Evolutionary conservation across 1,140 invertebrate genomes (phyloP).

Genomic region (Drosophila takahashii): DNA sequence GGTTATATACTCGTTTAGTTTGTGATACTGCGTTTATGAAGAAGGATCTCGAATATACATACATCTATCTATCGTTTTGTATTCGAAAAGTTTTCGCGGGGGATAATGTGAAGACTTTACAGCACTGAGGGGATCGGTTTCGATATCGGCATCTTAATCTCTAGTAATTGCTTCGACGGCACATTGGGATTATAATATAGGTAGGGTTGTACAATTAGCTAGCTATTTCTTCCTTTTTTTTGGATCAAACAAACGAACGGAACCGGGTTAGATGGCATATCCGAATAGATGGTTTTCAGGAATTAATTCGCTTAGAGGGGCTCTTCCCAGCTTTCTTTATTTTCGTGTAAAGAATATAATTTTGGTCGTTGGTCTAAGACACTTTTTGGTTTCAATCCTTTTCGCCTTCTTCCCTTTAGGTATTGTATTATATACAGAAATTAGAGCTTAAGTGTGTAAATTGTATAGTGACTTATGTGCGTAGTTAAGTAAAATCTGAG

Average conservation of each 20-base stretch:
- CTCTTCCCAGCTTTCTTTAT: constrained; percentile 10
- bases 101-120: constrained; percentile 36
- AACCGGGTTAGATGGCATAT: constrained; percentile 10
- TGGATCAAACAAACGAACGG: constrained; percentile 34
- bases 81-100: constrained; percentile 56
- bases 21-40: constrained; percentile 71
- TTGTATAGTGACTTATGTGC: constrained; percentile 74
- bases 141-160: constrained; percentile 57
- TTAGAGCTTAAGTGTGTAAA: constrained; percentile 49
- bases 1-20: constrained; percentile 56
- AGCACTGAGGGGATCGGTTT: constrained; percentile 43
- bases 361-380: constrained; percentile 83
- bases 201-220: constrained; percentile 24
- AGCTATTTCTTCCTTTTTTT: constrained; percentile 24
- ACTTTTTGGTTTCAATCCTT: constrained; percentile 81
- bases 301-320: constrained; percentile 29
- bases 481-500: constrained; percentile 82
- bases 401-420: constrained; percentile 37
- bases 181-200: constrained; percentile 58
- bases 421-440: constrained; percentile 68
- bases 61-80: constrained; percentile 31
- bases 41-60: constrained; percentile 27
- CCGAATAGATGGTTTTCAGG: constrained; percentile 47
- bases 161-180: constrained; percentile 80
- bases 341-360: constrained; percentile 67